These are phyloP conservation scores for Lagopus leucura DNA, from an alignment of 2,113 vertebrate species.

Conservation along the genomic window DNA sequence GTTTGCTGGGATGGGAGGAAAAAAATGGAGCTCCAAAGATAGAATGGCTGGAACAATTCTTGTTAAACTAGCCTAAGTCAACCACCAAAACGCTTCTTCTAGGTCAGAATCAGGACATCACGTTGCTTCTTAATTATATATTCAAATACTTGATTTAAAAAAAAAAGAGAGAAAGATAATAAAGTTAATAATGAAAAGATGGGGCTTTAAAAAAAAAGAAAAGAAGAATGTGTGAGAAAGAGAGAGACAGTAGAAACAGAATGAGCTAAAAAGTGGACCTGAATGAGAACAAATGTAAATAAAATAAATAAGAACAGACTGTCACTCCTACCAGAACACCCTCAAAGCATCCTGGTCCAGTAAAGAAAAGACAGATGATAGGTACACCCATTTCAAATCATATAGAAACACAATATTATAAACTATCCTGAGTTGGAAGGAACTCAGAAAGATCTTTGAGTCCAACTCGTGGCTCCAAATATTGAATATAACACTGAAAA, in stretches of 20 bases:
- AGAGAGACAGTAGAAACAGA: neutral
- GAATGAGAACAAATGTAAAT: neutral
- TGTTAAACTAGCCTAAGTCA: slow-evolving; percentile 70
- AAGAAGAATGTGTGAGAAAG: neutral
- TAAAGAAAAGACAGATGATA: neutral
- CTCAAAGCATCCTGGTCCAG: neutral
- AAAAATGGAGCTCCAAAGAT: slow-evolving; percentile 57
- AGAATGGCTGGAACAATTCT: slow-evolving; percentile 37
- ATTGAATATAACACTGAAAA: neutral
- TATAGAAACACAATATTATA: neutral
- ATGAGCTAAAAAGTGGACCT: neutral
- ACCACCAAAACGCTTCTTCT: slow-evolving; percentile 74
- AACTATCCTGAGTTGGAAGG: neutral
- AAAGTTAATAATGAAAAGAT: neutral
- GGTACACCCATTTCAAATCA: neutral
- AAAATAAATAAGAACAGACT: neutral
- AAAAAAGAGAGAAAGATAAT: too few species aligned
- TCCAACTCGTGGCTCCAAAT: neutral
- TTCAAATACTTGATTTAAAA: neutral
- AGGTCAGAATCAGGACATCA: slow-evolving; percentile 39
- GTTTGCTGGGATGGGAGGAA: slow-evolving; percentile 26
- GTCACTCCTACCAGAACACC: neutral
- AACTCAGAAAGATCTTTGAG: neutral
- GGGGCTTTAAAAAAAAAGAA: neutral
- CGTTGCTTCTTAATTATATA: neutral